Evolutionary conservation across 2,888 invertebrate species (phyloP), one percentile per base, ranked within the genome.

Genomic region (Diaprepes abbreviatus): DNA sequence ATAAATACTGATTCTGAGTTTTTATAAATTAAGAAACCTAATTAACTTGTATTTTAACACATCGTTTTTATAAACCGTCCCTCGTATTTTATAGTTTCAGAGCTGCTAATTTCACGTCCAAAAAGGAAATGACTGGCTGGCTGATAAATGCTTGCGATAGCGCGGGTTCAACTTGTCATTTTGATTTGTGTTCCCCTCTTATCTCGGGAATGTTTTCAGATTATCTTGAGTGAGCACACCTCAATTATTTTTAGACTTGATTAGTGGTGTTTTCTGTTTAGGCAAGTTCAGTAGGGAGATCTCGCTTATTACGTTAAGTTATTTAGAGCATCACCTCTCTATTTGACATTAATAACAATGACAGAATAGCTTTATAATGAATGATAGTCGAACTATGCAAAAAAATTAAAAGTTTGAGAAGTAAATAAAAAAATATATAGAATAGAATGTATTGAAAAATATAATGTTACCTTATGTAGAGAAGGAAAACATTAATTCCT

Each of bases 101-200:
- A 58, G 65, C 65, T 62, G 66, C 70, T 70, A 70, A 70, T 70
- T 70, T 70, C 52, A 31, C 60, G 67, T 68, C 67, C 58, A 70
- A 70, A 66, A 70, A 70, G 70, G 70, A 70, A 70, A 70, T 66
- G 70, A 70, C 66, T 66, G 40, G 70, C 66, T 40, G 70, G 12
- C 57, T 57, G 70, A 70, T 70, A 70, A 70, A 70, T 70, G 66
- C 66, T 57, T 17, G 58, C 38, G 70, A 70, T 70, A 70, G 66
- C 66, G 63, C 65, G 64, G 54, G 70, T 72, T 72, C 73, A 71
- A 71, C 72, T 73, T 74, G 75, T 74, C 74, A 73, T 63, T 72
- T 72, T 67, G 73, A 75, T 72, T 69, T 69, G 73, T 72, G 72
- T 68, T 66, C 28, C 70, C 64, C 70, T 66, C 70, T 71, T 72